A percentile compares a stretch with the other conserved stretches of the same genome.
These are phyloP conservation scores for Gonioctena quinquepunctata DNA, from an alignment of 1,140 invertebrate genomes.

Conservation along the genomic window DNA sequence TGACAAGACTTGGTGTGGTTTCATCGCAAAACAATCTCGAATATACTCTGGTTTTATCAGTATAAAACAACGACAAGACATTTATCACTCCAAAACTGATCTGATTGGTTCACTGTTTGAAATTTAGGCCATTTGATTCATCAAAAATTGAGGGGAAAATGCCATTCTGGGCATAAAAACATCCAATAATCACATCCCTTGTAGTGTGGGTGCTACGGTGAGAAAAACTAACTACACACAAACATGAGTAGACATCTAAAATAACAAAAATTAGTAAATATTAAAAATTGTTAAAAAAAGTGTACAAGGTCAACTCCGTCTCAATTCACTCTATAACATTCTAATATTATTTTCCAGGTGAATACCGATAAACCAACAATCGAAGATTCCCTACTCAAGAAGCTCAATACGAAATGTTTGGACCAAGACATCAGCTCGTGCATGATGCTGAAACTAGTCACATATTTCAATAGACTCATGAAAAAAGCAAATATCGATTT, in stretches of 20 bases:
- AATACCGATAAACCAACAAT: slow-evolving; percentile 49
- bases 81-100: no score
- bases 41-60: no score
- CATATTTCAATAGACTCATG: slow-evolving; percentile 78
- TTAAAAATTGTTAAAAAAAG: neutral
- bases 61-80: no score
- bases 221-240: no score
- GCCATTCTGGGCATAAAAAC: no score
- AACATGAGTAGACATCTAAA: neutral
- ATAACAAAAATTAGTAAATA: neutral
- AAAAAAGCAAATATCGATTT: slow-evolving; percentile 77
- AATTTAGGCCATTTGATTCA: no score
- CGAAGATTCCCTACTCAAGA: slow-evolving; percentile 72
- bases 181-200: no score
- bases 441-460: slow-evolving; percentile 77
- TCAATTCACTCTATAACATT: neutral
- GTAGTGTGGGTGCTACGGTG: no score
- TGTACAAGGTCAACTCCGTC: neutral
- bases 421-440: slow-evolving; percentile 77
- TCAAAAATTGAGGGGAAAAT: no score
- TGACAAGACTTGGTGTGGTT: no score
- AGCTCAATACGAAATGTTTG: slow-evolving; percentile 74
- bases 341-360: slow-evolving; percentile 36
- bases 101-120: no score
- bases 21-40: no score